These are phyloP conservation scores for Pomphorhynchus laevis DNA, from an alignment of 1,140 invertebrate species.

Conservation along the genomic window DNA sequence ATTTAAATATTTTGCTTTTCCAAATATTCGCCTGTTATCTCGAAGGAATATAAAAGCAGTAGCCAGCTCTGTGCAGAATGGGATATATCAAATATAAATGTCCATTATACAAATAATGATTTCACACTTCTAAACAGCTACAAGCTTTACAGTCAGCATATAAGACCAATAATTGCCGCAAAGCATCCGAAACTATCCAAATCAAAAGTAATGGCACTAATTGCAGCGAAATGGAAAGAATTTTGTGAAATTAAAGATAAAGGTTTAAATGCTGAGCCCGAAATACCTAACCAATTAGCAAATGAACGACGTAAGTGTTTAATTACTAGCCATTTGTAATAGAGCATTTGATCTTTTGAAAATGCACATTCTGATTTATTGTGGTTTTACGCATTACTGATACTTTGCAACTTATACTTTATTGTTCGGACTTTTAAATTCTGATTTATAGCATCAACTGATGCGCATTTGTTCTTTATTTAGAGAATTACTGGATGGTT, in stretches of 20 bases:
- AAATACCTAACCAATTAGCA: background rate
- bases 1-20: too few species aligned
- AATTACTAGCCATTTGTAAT: background rate
- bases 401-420: background rate
- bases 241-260: constrained; percentile 36
- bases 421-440: background rate
- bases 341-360: background rate
- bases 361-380: background rate
- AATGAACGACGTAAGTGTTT: constrained; percentile 19
- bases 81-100: constrained; percentile 47
- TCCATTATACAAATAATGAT: constrained; percentile 62
- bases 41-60: constrained; percentile 14
- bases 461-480: too few species aligned
- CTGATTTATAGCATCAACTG: too few species aligned
- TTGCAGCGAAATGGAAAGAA: constrained; percentile 74
- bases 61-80: constrained; percentile 54
- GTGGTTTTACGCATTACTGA: background rate
- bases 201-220: constrained; percentile 53
- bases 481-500: too few species aligned
- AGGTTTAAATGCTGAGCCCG: background rate
- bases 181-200: constrained; percentile 47
- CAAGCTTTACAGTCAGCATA: constrained; percentile 67
- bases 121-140: constrained; percentile 63
- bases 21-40: too few species aligned
- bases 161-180: constrained; percentile 51